Conservation (phyloP, 1,140 invertebrate genomes). For the Psix sp. region DNA sequence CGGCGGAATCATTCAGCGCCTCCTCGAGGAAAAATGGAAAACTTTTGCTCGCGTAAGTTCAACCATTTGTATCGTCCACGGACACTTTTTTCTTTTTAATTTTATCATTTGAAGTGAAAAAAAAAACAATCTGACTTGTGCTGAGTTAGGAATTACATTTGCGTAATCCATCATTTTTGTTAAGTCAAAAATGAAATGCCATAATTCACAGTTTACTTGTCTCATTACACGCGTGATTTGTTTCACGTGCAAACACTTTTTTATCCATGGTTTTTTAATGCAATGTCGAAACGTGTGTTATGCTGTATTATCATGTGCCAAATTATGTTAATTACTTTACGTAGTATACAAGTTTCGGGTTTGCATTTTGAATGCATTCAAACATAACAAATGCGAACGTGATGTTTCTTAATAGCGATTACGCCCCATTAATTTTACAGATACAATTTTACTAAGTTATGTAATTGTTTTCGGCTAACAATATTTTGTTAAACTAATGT, state of each 20-base stretch:
- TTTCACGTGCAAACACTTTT: conserved; percentile 25
- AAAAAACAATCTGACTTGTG: conserved; percentile 3
- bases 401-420: too few relatives aligned
- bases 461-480: too few relatives aligned
- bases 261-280: conserved; percentile 5
- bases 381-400: too few relatives aligned
- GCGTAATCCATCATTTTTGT: conserved; percentile 47
- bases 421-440: too few relatives aligned
- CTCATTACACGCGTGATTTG: conserved; percentile 35
- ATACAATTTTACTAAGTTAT: too few relatives aligned
- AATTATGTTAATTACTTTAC: too few relatives aligned
- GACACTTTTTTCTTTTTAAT: conserved; percentile 16
- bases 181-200: conserved; percentile 34
- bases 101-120: conserved; percentile 18
- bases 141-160: conserved; percentile 35
- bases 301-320: too few relatives aligned
- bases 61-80: conserved; percentile 11
- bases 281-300: too few relatives aligned
- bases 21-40: conserved; percentile 99
- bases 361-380: too few relatives aligned
- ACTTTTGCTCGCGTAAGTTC: conserved; percentile 93
- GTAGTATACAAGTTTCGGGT: too few relatives aligned
- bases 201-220: conserved; percentile 25
- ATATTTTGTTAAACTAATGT: too few relatives aligned
- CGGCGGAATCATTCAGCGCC: conserved; percentile 96